Conservation (phyloP, 23 tunicate species). For the Oikopleura vanhoeffeni region DNA sequence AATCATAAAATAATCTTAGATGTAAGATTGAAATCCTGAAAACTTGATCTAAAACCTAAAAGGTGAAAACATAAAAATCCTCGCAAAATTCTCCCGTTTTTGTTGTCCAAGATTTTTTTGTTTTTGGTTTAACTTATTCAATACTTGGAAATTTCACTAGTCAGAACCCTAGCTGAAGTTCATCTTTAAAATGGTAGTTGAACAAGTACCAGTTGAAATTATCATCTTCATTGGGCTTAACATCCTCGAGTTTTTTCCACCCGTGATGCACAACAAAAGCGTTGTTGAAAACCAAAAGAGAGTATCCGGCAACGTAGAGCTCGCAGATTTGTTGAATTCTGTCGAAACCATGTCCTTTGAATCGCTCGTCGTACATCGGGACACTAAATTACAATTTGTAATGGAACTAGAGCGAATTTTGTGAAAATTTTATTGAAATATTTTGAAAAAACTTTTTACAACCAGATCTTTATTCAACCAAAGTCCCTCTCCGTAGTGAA, state of each 20-base stretch:
- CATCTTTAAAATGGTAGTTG: constrained; percentile 90
- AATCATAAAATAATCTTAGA: background rate
- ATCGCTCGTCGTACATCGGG: constrained; percentile 64
- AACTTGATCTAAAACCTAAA: too few species aligned
- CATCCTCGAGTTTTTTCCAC: constrained; percentile 23
- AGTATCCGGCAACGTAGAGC: constrained; percentile 38
- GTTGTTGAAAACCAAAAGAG: constrained; percentile 27
- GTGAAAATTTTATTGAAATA: too few species aligned
- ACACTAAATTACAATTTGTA: constrained; percentile 15
- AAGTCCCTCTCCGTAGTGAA: too few species aligned
- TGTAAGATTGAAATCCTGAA: too few species aligned
- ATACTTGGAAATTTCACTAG: too few species aligned
- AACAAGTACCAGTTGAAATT: constrained; percentile 67
- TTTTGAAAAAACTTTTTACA: too few species aligned
- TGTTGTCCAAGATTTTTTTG: too few species aligned
- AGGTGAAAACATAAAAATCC: too few species aligned
- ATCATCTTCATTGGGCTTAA: background rate
- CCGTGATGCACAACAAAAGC: constrained; percentile 70
- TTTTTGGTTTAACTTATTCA: constrained; percentile 11
- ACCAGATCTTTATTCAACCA: too few species aligned
- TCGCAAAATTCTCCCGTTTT: too few species aligned
- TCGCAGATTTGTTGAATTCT: constrained; percentile 86
- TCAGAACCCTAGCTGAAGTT: background rate
- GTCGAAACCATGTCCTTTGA: constrained; percentile 71
- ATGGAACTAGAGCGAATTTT: too few species aligned